phyloP scores from a whole-genome alignment of 92 coral and sea anemone genomes.

The Desmophyllum pertusum region DNA sequence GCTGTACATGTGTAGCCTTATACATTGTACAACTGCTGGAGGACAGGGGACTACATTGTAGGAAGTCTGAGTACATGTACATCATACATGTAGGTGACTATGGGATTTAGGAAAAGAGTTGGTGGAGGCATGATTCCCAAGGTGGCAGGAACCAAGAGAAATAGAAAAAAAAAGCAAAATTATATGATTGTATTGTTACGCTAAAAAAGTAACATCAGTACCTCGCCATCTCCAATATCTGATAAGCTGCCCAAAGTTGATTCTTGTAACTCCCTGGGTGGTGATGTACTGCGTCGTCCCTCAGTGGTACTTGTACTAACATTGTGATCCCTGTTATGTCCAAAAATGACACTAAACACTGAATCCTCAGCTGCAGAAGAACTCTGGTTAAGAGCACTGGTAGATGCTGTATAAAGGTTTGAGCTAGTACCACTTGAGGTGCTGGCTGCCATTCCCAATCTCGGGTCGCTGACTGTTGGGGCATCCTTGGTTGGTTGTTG shows the following conservation, averaged over 20 bases:
- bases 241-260: conserved; percentile 13
- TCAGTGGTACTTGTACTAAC: neutral
- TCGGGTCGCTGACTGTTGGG: neutral
- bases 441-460: neutral
- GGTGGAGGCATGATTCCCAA: no score
- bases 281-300: conserved; percentile 2
- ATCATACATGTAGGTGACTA: no score
- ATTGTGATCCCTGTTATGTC: conserved; percentile 18
- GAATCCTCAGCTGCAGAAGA: conserved; percentile 24
- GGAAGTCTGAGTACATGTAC: no score
- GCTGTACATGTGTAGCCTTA: no score
- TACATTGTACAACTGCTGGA: no score
- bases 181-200: no score
- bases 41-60: no score
- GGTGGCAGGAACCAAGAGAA: no score
- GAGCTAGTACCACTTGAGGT: conserved; percentile 9
- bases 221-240: conserved; percentile 59
- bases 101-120: no score
- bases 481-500: conserved; percentile 22
- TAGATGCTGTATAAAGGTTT: conserved; percentile 12
- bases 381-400: conserved; percentile 26
- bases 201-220: conserved; percentile 10
- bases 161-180: no score
- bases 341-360: conserved; percentile 36
- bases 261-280: conserved; percentile 27